Evolutionary conservation across 2,113 vertebrate genomes (phyloP), one percentile per base, ranked within the genome.

Genomic region (Pavo muticus): DNA sequence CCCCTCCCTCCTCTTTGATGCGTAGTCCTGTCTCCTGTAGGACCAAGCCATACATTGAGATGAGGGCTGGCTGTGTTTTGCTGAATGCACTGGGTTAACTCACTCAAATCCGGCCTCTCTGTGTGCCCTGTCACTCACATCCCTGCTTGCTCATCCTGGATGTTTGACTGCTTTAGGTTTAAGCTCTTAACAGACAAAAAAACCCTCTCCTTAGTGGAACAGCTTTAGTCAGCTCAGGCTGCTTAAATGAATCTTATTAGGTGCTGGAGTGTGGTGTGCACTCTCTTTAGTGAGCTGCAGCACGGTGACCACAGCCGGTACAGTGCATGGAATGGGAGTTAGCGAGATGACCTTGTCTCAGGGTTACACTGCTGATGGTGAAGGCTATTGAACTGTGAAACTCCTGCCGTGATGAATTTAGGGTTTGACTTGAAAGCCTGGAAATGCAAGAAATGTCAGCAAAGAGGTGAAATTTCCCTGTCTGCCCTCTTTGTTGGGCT

Each of bases 211-310:
- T 74, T 93, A 94, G 76, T 84, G 85, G 85, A 95, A 65, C 77
- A 94, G 93, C 91, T 96, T 95, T 91, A 94, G 91, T 90, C 91
- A 78, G 90, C 88, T 94, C 90, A 93, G 65, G 65, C 93, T 95
- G 83, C 95, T 96, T 95, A 95, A 81, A 78, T 23, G 80, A 87
- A 93, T 96, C 95, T 95, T 59, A 61, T 88, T 95, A 96, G 90
- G 75, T 84, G 69, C 59, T 74, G 85, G 91, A 91, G 83, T 5
- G 32, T 72, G 82, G 69, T 69, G 44, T 44, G 25, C 78, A 50
- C 56, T 93, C 79, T 85, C 68, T 64, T 60, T 60, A 72, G 56
- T 44, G 60, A 61, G 80, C 94, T 67, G 27, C 20, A 32, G 82
- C 2, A 3, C 83, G 50, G 64, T 68, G 87, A 65, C 47, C 25